Conservation (phyloP, 1,140 invertebrate genomes). For the Aphelinus certus region DNA sequence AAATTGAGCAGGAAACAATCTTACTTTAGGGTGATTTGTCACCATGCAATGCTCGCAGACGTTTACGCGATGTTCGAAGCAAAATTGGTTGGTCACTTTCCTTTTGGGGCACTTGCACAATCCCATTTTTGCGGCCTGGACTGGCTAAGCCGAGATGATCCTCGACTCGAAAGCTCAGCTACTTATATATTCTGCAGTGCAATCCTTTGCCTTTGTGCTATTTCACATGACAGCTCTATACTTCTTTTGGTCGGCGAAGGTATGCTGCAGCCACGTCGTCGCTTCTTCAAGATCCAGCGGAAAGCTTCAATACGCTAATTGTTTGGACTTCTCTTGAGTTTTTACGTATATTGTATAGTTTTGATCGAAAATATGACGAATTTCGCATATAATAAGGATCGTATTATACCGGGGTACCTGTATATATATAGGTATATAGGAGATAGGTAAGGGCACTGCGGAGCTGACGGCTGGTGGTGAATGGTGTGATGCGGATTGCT, state of each 20-base stretch:
- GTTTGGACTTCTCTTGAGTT: background rate
- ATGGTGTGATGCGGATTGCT: too few relatives aligned
- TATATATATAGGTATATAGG: too few relatives aligned
- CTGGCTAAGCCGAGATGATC: too few relatives aligned
- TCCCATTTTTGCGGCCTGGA: conserved; percentile 75
- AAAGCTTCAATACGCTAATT: conserved; percentile 35
- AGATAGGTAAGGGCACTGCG: too few relatives aligned
- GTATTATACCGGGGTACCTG: too few relatives aligned
- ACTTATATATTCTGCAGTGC: too few relatives aligned
- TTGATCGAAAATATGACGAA: background rate
- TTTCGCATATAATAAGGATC: background rate
- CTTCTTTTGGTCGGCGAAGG: background rate
- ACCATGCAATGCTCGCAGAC: conserved; percentile 99
- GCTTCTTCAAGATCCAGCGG: conserved; percentile 8
- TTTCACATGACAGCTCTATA: conserved; percentile 28
- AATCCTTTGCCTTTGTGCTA: background rate
- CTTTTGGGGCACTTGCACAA: conserved; percentile 97
- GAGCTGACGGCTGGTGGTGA: too few relatives aligned
- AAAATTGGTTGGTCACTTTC: conserved; percentile 97
- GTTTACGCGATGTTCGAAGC: conserved; percentile 98
- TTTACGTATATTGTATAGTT: background rate
- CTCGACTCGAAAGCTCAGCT: too few relatives aligned
- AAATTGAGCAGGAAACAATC: background rate
- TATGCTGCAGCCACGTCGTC: conserved; percentile 49
- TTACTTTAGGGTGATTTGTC: conserved; percentile 92